A percentile compares a stretch with the other conserved stretches of the same genome.
phyloP scores from a whole-genome alignment of 1,140 invertebrate genomes.

The Liolophura sinensis region DNA sequence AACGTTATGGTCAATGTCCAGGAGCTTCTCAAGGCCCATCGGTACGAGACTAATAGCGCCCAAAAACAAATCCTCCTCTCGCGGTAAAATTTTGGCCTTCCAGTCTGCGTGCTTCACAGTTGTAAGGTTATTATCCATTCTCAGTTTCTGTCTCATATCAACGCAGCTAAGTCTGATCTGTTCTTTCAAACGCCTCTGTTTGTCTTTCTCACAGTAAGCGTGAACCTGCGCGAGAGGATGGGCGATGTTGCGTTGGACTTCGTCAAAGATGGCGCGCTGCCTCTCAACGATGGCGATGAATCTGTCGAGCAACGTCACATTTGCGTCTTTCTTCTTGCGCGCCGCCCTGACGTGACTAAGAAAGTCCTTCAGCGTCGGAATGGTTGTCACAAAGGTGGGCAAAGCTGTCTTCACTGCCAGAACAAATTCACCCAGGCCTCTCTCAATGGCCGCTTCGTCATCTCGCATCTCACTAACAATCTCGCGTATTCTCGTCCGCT shows the following conservation, averaged over 20 bases:
- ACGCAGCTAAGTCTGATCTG: constrained; percentile 13
- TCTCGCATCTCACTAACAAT: constrained; percentile 24
- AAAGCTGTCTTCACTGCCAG: constrained; percentile 26
- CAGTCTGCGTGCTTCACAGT: constrained; percentile 16
- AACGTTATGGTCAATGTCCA: constrained; percentile 26
- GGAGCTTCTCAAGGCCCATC: constrained; percentile 19
- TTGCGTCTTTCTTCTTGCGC: constrained; percentile 6
- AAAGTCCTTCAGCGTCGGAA: constrained; percentile 30
- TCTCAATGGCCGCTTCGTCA: constrained; percentile 25
- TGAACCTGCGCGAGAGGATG: constrained; percentile 28
- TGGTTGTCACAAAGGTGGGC: constrained; percentile 15
- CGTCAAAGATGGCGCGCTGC: constrained; percentile 13
- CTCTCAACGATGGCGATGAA: constrained; percentile 24
- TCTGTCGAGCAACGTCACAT: constrained; percentile 11
- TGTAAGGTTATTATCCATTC: constrained; percentile 12
- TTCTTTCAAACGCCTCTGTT: constrained; percentile 24
- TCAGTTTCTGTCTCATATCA: constrained; percentile 21
- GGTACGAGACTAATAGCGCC: constrained; percentile 28
- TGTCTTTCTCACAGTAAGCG: constrained; percentile 24
- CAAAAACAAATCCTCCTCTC: constrained; percentile 25
- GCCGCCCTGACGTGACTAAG: constrained; percentile 17
- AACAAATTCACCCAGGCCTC: constrained; percentile 31
- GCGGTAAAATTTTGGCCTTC: constrained; percentile 16
- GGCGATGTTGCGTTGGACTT: constrained; percentile 20
- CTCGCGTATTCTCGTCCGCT: constrained; percentile 14